These are phyloP conservation scores for Benthosema pterotum DNA, from an alignment of 2,797 vertebrate species.

Conservation along the genomic window DNA sequence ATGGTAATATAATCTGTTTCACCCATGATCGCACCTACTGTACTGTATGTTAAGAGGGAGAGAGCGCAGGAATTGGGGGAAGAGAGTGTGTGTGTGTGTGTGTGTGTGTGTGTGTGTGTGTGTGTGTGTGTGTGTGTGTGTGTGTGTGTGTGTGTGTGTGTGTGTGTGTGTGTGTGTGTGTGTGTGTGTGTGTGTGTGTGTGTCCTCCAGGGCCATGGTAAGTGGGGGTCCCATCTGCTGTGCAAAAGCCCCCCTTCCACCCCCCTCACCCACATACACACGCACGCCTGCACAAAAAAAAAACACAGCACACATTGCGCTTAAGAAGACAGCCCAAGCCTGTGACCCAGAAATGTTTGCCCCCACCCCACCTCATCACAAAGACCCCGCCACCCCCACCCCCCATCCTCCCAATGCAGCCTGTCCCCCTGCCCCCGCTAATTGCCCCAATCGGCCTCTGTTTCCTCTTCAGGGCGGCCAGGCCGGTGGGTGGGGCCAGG, in stretches of 20 bases:
- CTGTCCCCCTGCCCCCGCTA: constrained; percentile 2
- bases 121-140: constrained; percentile 13
- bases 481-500: constrained; percentile 61
- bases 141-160: constrained; percentile 11
- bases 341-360: constrained; percentile 65
- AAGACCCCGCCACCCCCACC: too few species aligned
- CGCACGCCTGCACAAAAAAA: background rate
- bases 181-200: background rate
- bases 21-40: constrained; percentile 63
- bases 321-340: constrained; percentile 54
- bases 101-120: constrained; percentile 14
- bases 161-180: background rate
- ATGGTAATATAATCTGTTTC: constrained; percentile 68
- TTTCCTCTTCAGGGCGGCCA: constrained; percentile 56
- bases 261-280: background rate
- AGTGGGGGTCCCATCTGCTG: too few species aligned
- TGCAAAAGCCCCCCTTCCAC: background rate
- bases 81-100: constrained; percentile 46
- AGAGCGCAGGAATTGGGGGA: constrained; percentile 27
- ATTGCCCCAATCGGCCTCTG: constrained; percentile 21
- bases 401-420: constrained; percentile 2
- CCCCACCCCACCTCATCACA: constrained; percentile 14
- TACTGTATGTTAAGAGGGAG: constrained; percentile 49
- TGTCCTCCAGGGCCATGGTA: too few species aligned
- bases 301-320: constrained; percentile 37